Evolutionary conservation across 1,140 invertebrate genomes (phyloP), one percentile per base, ranked within the genome.

Genomic region (Pemphigus obesinymphae): DNA sequence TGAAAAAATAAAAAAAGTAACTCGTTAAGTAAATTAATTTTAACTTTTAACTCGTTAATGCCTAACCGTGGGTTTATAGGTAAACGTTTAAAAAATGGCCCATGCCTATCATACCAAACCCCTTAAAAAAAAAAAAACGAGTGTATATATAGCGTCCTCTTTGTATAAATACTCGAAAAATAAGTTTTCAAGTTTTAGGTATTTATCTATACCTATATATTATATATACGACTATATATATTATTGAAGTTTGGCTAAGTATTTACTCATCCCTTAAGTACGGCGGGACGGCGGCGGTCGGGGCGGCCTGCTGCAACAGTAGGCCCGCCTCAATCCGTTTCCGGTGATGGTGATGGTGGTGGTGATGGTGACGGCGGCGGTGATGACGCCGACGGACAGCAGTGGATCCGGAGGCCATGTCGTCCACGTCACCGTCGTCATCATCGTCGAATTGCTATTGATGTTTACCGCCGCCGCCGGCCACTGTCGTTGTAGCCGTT

Each of bases 381-480:
- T 13, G 70, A 3, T 31, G 70, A 20, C 70, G 70, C 7, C 70
- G 70, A 6, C 17, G 17, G 26, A 43, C 15, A 2, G 13, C 20
- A 5, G 37, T 20, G 34, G 10, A 10, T 23, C 34, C 66, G 11
- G 34, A 34, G 66, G 23, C 34, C 40, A 37, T 23, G 23, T 23
- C 66, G 23, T 26, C 20, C 26, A 15, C n/a, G 37, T 45, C 40
- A n/a, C 26, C 66, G 23, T 29, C 37, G 29, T 45, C 40, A 11
- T 45, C 68, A 40, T 45, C 68, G 68, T 23, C 68, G 13, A 72
- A 17, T 45, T 48, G 68, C 40, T 72, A 72, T 72, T 45, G 68
- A 17, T 43, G 34, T 68, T 68, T 70, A 15, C 45, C 43, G 70
- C 2, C 58, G 15, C 15, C 43, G 43, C 15, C 23, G 37, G 23